These are phyloP conservation scores for Chunga burmeisteri DNA, from an alignment of 2,113 vertebrate species.

Conservation along the genomic window DNA sequence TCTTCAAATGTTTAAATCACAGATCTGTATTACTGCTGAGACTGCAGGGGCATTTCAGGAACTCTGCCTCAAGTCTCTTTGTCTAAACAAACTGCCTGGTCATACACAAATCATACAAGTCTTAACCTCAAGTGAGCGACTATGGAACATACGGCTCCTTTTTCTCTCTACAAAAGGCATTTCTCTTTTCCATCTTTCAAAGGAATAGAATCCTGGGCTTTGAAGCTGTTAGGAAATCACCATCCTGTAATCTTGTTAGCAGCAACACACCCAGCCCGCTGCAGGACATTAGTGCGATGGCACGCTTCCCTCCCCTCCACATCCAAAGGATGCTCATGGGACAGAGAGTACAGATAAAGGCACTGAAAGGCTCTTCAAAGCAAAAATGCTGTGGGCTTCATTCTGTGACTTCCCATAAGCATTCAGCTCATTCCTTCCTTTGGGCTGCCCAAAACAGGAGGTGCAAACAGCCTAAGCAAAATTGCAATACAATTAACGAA, in stretches of 20 bases:
- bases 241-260: not conserved
- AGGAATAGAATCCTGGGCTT: not conserved
- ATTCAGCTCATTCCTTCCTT: not conserved
- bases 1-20: not conserved
- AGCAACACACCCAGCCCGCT: not conserved
- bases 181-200: not conserved
- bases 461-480: not conserved
- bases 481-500: not conserved
- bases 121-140: not conserved
- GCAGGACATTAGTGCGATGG: accelerated
- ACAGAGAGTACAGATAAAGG: not conserved
- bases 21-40: not conserved
- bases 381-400: not conserved
- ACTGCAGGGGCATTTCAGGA: not conserved
- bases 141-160: not conserved
- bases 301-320: not conserved
- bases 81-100: not conserved
- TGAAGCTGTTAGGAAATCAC: not conserved
- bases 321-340: not conserved
- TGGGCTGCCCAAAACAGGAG: not conserved
- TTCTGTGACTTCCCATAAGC: not conserved
- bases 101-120: not conserved
- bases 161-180: not conserved
- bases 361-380: not conserved
- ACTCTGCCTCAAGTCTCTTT: not conserved